Evolutionary conservation across 2,888 invertebrate species (phyloP).

Genomic region (Pasiphila rectangulata): DNA sequence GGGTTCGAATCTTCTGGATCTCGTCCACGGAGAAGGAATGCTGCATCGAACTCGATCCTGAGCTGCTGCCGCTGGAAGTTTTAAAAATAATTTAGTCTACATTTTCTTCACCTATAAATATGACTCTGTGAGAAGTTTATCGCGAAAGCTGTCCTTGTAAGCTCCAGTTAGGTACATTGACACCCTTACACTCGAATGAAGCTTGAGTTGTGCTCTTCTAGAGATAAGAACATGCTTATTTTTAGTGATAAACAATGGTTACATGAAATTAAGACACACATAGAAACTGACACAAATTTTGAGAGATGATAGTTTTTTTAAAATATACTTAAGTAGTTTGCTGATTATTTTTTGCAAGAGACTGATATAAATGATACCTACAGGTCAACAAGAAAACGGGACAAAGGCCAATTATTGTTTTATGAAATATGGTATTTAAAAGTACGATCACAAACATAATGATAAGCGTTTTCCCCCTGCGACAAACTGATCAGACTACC

Average conservation of each 20-base stretch:
- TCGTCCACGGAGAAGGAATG: conserved; percentile 94
- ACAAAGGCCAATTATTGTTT: no score
- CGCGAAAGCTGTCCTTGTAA: not conserved
- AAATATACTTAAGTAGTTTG: no score
- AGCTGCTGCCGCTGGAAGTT: conserved; percentile 85
- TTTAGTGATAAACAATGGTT: no score
- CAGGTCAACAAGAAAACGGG: not conserved
- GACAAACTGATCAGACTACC: conserved; percentile 33
- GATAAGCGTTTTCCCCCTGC: conserved; percentile 45
- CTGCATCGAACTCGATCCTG: conserved; percentile 88
- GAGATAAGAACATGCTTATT: no score
- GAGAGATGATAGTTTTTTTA: no score
- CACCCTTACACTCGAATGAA: no score
- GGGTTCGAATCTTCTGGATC: conserved; percentile 91
- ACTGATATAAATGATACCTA: no score
- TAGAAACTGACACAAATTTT: not conserved
- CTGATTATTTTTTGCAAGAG: no score
- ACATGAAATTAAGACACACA: not conserved
- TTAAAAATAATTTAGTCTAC: not conserved
- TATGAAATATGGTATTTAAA: not conserved
- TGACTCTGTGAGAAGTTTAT: no score
- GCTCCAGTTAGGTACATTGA: no score
- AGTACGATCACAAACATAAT: conserved; percentile 33
- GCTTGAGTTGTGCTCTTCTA: no score
- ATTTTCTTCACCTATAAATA: not conserved